A percentile compares a stretch with the other conserved stretches of the same genome.
Conservation (phyloP, 2,888 invertebrate genomes). For the Rhyacophila evoluta region DNA sequence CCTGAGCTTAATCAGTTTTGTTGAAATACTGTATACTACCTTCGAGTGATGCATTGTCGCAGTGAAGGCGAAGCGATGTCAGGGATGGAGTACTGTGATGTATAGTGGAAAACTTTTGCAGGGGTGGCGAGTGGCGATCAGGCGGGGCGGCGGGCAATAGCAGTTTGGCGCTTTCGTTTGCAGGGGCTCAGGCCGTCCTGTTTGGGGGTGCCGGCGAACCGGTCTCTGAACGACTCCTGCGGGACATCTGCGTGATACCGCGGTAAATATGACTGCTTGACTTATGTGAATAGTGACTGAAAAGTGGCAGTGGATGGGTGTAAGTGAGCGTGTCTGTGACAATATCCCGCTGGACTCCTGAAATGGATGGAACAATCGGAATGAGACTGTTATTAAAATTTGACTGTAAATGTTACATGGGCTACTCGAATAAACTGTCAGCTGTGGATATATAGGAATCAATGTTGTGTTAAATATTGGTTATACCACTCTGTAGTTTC, state of each 20-base stretch:
- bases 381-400: neutral
- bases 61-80: neutral
- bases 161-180: slow-evolving; percentile 40
- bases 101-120: slow-evolving; percentile 29
- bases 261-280: slow-evolving; percentile 30
- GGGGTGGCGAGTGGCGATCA: slow-evolving; percentile 29
- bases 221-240: slow-evolving; percentile 29
- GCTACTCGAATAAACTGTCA: too few relatives aligned
- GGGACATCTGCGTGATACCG: slow-evolving; percentile 27
- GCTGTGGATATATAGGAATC: too few relatives aligned
- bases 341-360: neutral
- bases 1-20: neutral
- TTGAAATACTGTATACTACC: neutral
- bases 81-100: neutral
- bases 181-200: slow-evolving; percentile 42
- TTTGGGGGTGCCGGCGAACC: slow-evolving; percentile 38
- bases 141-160: slow-evolving; percentile 47
- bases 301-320: neutral
- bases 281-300: neutral
- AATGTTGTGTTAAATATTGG: too few relatives aligned
- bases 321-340: slow-evolving; percentile 26
- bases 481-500: too few relatives aligned
- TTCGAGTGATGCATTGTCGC: neutral
- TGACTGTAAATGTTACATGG: too few relatives aligned
- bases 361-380: neutral